Evolutionary conservation across 2,113 vertebrate genomes (phyloP).

Genomic region (Ovis canadensis): DNA sequence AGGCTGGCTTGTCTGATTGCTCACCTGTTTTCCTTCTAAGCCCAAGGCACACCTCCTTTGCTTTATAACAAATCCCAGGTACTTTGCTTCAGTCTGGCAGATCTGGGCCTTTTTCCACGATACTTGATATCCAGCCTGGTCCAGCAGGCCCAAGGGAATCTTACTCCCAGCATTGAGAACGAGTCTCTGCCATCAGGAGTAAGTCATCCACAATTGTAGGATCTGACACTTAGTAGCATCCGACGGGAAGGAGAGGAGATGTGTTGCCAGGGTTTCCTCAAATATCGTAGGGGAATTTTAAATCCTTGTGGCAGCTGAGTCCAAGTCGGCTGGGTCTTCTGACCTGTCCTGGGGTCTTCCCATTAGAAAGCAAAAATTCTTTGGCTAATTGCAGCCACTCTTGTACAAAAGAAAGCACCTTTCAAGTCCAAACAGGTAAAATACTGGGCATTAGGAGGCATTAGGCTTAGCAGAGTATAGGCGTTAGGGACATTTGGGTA

Average conservation of each 20-base stretch:
- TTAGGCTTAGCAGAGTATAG: not conserved
- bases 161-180: not conserved
- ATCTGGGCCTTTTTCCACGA: not conserved
- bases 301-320: not conserved
- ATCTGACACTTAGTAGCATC: not conserved
- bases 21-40: not conserved
- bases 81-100: not conserved
- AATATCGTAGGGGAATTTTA: not conserved
- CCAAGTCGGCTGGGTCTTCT: not conserved
- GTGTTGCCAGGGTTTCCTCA: not conserved
- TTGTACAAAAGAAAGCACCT: not conserved
- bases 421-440: not conserved
- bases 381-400: not conserved
- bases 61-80: not conserved
- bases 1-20: not conserved
- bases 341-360: not conserved
- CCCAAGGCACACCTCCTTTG: not conserved
- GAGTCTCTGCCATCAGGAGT: not conserved
- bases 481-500: not conserved
- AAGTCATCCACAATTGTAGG: not conserved
- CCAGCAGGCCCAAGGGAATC: not conserved
- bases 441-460: not conserved
- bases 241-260: not conserved
- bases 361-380: not conserved
- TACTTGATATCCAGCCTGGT: not conserved